Percentiles rank a stretch among this genome's conserved stretches.
Conservation (phyloP, 2,888 invertebrate genomes). For the Andrena fulva region DNA sequence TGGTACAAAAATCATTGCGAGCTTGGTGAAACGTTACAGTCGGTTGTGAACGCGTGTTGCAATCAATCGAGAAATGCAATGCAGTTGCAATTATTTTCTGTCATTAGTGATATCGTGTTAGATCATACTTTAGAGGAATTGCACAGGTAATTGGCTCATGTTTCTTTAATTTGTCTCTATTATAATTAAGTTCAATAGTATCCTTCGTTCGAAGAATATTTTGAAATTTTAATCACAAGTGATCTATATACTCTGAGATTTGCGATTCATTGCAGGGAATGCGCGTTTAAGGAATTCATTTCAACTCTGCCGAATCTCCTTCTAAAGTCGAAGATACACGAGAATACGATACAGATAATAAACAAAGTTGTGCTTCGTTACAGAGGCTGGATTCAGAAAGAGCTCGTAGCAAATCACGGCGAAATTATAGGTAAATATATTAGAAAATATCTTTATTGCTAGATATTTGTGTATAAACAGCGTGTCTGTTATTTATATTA, state of each 20-base stretch:
- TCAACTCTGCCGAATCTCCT: constrained; percentile 77
- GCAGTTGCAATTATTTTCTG: constrained; percentile 83
- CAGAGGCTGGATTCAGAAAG: constrained; percentile 75
- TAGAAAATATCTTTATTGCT: constrained; percentile 16
- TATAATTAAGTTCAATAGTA: neutral
- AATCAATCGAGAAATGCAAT: constrained; percentile 73
- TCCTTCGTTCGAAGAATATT: neutral
- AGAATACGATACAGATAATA: constrained; percentile 79
- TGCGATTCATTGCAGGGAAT: constrained; percentile 70
- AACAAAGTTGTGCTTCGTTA: constrained; percentile 79
- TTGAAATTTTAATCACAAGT: neutral
- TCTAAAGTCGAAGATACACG: constrained; percentile 74
- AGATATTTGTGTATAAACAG: neutral
- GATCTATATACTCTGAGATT: neutral
- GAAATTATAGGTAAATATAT: constrained; percentile 77
- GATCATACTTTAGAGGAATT: constrained; percentile 81
- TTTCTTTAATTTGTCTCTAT: neutral
- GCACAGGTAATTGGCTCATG: constrained; percentile 76
- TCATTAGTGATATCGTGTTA: constrained; percentile 85
- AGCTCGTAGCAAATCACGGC: constrained; percentile 75
- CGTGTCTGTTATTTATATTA: constrained; percentile 56
- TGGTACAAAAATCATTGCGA: constrained; percentile 76
- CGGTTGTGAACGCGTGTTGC: constrained; percentile 71
- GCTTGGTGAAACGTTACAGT: constrained; percentile 73
- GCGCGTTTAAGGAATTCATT: constrained; percentile 77